Evolutionary conservation across 2,888 invertebrate species (phyloP), one percentile per base, ranked within the genome.

Genomic region (Lasius fuliginosus): DNA sequence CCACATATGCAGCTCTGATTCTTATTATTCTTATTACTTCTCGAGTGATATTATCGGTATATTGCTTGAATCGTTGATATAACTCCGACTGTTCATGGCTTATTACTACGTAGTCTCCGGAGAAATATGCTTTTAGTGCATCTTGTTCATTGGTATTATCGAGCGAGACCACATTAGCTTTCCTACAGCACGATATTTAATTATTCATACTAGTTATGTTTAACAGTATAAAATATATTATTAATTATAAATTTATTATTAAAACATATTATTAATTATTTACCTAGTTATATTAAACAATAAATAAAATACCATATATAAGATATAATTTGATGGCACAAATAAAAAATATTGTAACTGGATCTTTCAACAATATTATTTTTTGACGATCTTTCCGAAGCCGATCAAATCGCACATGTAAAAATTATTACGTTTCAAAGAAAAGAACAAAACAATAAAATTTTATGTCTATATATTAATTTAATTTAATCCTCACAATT

Each of bases 91-190:
- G 30, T 33, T 77, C 8, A 42, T 15, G 53, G 68, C 68, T 76
- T 40, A 68, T 77, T 77, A 30, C 68, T 30, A 9, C 56, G 40
- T 33, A 65, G 40, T 56, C 77, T 56, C 69, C 30, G 30, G 69
- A 77, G 77, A 77, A 77, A 77, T 77, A 69, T 15, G 30, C 69
- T 68, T 69, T 56, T 64, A 33, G 77, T 15, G 12, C 15, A 11
- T 68, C 68, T 40, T 69, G 77, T 56, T 56, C 40, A 40, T 67
- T 40, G 65, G 27, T 53, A n/a, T 40, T 40, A 56, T 27, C 23
- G 69, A 68, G 12, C 30, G 30, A 40, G 12, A 69, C n/a, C 30
- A 49, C 6, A 56, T 56, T 56, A 40, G 9, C 5, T 77, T 56
- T 56, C 18, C 36, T 49, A 36, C 6, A 18, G 18, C 30, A 23